A percentile compares a stretch with the other conserved stretches of the same genome.
phyloP scores from a whole-genome alignment of 2,888 invertebrate species.

The Stenchaetothrips biformis region DNA sequence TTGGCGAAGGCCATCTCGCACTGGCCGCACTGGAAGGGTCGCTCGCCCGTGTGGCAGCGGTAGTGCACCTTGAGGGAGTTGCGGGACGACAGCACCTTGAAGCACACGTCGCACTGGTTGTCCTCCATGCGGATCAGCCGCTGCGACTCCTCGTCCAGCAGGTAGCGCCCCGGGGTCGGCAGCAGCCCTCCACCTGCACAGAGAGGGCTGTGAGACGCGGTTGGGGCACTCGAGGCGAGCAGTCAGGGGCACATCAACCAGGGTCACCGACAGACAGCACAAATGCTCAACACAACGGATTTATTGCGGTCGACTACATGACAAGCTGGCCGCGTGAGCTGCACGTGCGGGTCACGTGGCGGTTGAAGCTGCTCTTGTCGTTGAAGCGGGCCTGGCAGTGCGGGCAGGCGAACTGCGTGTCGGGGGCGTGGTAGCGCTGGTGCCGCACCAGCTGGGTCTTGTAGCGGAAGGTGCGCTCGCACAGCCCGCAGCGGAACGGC shows the following conservation, averaged over 20 bases:
- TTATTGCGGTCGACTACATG: too few relatives aligned
- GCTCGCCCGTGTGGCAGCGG: constrained; percentile 29
- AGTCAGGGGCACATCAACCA: too few relatives aligned
- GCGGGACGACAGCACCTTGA: background rate
- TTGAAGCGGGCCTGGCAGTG: too few relatives aligned
- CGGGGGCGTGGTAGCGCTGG: too few relatives aligned
- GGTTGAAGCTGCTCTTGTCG: too few relatives aligned
- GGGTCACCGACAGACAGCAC: too few relatives aligned
- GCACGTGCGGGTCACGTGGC: too few relatives aligned
- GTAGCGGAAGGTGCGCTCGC: background rate
- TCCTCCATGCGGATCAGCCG: background rate
- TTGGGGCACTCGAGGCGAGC: too few relatives aligned
- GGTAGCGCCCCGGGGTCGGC: background rate
- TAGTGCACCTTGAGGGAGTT: background rate
- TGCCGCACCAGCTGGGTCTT: background rate
- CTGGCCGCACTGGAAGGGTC: constrained; percentile 32
- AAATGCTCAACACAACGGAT: too few relatives aligned
- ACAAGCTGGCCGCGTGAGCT: too few relatives aligned
- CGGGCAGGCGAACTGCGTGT: too few relatives aligned
- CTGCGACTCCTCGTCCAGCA: constrained; percentile 11
- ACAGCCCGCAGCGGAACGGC: too few relatives aligned
- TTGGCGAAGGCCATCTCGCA: constrained; percentile 35
- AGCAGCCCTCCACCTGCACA: background rate
- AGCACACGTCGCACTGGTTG: constrained; percentile 12
- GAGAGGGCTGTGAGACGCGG: background rate